These are phyloP conservation scores for Neodontobutis hainanensis DNA, from an alignment of 2,113 vertebrate genomes.

Conservation along the genomic window DNA sequence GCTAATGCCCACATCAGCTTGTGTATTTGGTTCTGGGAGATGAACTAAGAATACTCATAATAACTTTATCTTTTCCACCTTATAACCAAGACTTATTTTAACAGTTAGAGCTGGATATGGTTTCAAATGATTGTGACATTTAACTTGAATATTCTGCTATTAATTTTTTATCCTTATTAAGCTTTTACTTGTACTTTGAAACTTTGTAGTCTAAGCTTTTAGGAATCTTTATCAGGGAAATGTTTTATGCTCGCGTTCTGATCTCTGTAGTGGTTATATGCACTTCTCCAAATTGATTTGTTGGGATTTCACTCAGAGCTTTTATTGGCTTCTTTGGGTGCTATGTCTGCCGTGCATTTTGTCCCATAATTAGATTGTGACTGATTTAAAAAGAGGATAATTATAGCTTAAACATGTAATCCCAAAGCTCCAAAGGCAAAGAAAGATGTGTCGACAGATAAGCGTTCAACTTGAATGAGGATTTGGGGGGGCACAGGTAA, in stretches of 20 bases:
- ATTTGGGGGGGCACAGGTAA: slow-evolving; percentile 44
- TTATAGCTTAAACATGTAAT: slow-evolving; percentile 69
- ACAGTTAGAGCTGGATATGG: no score
- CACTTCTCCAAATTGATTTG: slow-evolving; percentile 45
- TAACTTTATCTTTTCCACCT: no score
- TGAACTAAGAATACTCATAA: not conserved
- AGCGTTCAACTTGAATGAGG: slow-evolving; percentile 30
- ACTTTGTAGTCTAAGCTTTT: not conserved
- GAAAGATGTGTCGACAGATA: slow-evolving; percentile 51
- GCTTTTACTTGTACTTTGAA: not conserved
- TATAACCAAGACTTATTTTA: no score
- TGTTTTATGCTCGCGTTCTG: not conserved
- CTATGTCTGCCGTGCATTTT: slow-evolving; percentile 33
- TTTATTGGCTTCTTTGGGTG: slow-evolving; percentile 37
- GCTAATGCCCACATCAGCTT: not conserved
- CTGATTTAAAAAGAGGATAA: slow-evolving; percentile 69
- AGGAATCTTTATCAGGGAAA: not conserved
- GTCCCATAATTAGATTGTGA: slow-evolving; percentile 61
- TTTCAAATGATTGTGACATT: no score
- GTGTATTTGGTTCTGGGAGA: not conserved
- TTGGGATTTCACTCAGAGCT: slow-evolving; percentile 18
- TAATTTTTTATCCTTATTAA: no score
- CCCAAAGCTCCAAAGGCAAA: slow-evolving; percentile 54
- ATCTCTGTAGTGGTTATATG: slow-evolving; percentile 11
- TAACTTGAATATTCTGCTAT: no score